Evolutionary conservation across 1,140 invertebrate genomes (phyloP).

Genomic region (Pristionchus pacificus): DNA sequence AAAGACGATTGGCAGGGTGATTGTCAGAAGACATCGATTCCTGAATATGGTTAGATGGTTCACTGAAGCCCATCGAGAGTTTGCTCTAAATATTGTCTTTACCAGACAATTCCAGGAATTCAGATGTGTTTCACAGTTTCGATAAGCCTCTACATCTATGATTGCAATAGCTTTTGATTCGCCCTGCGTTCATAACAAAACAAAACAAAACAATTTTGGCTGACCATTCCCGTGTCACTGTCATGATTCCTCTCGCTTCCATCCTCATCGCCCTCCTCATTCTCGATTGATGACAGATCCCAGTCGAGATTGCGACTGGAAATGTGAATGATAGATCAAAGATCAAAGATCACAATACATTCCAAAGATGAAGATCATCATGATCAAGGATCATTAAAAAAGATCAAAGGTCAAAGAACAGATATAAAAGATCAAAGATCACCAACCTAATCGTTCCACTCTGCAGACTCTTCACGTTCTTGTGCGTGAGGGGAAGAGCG

Average conservation of each 20-base stretch:
- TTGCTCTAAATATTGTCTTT: not conserved
- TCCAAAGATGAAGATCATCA: too few relatives aligned
- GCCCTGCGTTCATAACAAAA: not conserved
- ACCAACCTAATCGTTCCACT: not conserved
- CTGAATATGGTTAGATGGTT: constrained; percentile 15
- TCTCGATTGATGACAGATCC: constrained; percentile 32
- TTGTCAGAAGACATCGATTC: constrained; percentile 49
- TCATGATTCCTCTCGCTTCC: constrained; percentile 37
- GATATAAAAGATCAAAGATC: too few relatives aligned
- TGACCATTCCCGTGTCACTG: constrained; percentile 44
- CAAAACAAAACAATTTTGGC: not conserved
- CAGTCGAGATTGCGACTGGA: constrained; percentile 11
- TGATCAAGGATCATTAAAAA: too few relatives aligned
- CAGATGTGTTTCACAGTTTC: not conserved
- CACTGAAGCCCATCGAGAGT: not conserved
- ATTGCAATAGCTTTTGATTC: not conserved
- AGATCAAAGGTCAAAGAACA: too few relatives aligned
- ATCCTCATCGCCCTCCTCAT: constrained; percentile 34
- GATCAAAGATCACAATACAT: constrained; percentile 9
- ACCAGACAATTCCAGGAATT: not conserved
- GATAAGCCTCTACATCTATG: not conserved
- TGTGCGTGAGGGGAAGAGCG: too few relatives aligned
- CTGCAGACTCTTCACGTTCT: not conserved
- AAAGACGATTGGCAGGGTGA: constrained; percentile 31
- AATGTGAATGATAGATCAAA: constrained; percentile 6